Percentiles rank a stretch among this genome's conserved stretches.
Conservation (phyloP, 37 sponge, comb jelly and placozoan genomes). For the Spongilla lacustris region DNA sequence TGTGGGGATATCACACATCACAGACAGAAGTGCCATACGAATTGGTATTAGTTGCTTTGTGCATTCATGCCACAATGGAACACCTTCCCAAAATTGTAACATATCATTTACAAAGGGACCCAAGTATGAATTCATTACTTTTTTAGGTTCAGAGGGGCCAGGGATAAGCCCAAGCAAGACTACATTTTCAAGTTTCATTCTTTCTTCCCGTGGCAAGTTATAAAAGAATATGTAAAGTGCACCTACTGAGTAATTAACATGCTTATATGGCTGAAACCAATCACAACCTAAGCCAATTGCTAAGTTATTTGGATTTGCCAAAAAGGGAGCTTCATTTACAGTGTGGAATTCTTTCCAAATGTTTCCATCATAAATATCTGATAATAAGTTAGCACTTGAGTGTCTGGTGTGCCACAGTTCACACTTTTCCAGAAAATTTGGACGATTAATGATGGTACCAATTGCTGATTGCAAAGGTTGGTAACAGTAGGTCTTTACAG, state of each 20-base stretch:
- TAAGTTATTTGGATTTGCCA: neutral
- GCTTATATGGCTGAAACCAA: conserved; percentile 52
- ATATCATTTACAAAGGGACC: conserved; percentile 40
- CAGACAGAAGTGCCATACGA: conserved; percentile 19
- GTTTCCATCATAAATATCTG: conserved; percentile 41
- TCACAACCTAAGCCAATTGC: conserved; percentile 18
- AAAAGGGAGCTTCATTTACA: conserved; percentile 8
- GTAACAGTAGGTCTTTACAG: conserved; percentile 25
- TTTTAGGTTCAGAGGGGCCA: conserved; percentile 28
- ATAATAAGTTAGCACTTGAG: neutral
- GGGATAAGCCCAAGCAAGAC: conserved; percentile 34
- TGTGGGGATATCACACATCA: conserved; percentile 47
- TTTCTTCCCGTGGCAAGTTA: conserved; percentile 27
- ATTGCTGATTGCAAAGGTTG: conserved; percentile 2
- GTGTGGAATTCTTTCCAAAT: conserved; percentile 35
- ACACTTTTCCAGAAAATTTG: conserved; percentile 28
- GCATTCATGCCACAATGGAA: conserved; percentile 3
- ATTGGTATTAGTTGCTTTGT: neutral
- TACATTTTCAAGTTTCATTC: conserved; percentile 23
- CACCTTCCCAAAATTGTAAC: conserved; percentile 17
- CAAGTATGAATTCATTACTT: conserved; percentile 12
- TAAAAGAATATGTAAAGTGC: conserved; percentile 15
- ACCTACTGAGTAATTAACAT: conserved; percentile 26
- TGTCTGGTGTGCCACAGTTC: conserved; percentile 35
- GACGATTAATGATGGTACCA: neutral